Conservation (phyloP, 2,113 vertebrate genomes). For the Amphilophus citrinellus region DNA sequence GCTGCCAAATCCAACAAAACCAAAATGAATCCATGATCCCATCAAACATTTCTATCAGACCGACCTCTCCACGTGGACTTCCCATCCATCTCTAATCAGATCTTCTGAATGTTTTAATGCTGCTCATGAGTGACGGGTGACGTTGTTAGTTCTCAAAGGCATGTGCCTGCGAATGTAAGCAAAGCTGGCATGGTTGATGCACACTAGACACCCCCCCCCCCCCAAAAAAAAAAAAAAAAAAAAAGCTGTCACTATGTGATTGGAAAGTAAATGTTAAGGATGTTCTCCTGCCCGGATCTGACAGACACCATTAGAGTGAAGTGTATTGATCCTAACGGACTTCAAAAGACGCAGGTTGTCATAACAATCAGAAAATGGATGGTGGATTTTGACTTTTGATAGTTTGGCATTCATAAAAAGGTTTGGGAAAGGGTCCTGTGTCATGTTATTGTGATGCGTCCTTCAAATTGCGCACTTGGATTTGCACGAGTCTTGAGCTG, state of each 20-base stretch:
- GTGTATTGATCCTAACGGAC: slow-evolving; percentile 50
- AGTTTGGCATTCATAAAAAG: slow-evolving; percentile 20
- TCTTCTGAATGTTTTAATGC: slow-evolving; percentile 54
- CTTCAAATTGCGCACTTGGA: slow-evolving; percentile 29
- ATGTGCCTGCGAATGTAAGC: slow-evolving; percentile 46
- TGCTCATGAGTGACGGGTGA: slow-evolving; percentile 72
- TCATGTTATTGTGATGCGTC: slow-evolving; percentile 18
- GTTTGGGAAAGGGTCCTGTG: slow-evolving; percentile 12
- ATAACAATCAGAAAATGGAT: slow-evolving; percentile 43
- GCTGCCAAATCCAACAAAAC: not conserved
- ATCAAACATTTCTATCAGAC: not conserved
- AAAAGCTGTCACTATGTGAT: slow-evolving; percentile 44
- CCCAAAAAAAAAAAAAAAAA: not conserved
- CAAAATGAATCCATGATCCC: not conserved
- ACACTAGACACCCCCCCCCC: slow-evolving; percentile 38
- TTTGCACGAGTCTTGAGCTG: not conserved
- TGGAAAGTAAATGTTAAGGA: slow-evolving; percentile 38
- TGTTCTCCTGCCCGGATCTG: slow-evolving; percentile 41
- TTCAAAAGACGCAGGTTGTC: slow-evolving; percentile 36
- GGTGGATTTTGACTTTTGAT: not conserved
- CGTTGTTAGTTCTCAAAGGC: slow-evolving; percentile 69
- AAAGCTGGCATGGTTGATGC: slow-evolving; percentile 28
- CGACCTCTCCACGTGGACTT: not conserved
- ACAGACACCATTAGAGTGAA: slow-evolving; percentile 59
- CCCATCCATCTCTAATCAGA: slow-evolving; percentile 60